Percentiles rank a stretch among this genome's conserved stretches.
These are phyloP conservation scores for Drosophila multiciliata DNA, from an alignment of 2,888 invertebrate genomes.

Conservation along the genomic window DNA sequence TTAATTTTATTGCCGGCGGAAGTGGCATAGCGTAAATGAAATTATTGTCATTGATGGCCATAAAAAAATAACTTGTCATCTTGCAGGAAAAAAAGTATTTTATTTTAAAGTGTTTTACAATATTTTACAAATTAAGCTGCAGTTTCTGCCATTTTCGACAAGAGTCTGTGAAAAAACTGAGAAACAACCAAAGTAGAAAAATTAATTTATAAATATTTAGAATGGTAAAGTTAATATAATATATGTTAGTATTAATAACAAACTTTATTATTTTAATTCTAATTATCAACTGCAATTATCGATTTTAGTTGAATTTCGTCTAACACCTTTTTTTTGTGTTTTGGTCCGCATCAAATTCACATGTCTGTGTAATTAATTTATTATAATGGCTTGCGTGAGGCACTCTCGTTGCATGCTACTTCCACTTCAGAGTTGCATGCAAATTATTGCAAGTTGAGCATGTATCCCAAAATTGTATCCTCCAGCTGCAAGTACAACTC, in stretches of 20 bases:
- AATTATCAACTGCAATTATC: conserved; percentile 11
- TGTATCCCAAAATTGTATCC: conserved; percentile 51
- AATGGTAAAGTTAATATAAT: not conserved
- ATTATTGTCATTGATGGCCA: conserved; percentile 45
- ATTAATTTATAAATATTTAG: not conserved
- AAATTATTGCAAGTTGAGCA: conserved; percentile 73
- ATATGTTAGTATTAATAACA: not conserved
- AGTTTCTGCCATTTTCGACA: not conserved
- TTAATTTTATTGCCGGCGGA: conserved; percentile 64
- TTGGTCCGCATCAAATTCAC: conserved; percentile 13
- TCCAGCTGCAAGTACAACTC: conserved; percentile 48
- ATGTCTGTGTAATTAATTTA: conserved; percentile 65
- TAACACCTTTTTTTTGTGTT: conserved; percentile 21
- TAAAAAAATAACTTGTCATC: conserved; percentile 15
- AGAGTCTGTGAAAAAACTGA: not conserved
- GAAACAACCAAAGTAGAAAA: not conserved
- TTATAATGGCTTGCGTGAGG: conserved; percentile 63
- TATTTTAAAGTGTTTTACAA: conserved; percentile 27
- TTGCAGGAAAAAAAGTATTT: conserved; percentile 5
- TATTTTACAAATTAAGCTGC: not conserved
- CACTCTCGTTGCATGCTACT: conserved; percentile 65
- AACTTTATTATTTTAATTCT: not conserved
- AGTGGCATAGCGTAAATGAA: conserved; percentile 63
- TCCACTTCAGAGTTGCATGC: conserved; percentile 61
- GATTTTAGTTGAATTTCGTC: conserved; percentile 21